Evolutionary conservation across 2,113 vertebrate species (phyloP), one percentile per base, ranked within the genome.

Genomic region (Ammodramus savannarum): DNA sequence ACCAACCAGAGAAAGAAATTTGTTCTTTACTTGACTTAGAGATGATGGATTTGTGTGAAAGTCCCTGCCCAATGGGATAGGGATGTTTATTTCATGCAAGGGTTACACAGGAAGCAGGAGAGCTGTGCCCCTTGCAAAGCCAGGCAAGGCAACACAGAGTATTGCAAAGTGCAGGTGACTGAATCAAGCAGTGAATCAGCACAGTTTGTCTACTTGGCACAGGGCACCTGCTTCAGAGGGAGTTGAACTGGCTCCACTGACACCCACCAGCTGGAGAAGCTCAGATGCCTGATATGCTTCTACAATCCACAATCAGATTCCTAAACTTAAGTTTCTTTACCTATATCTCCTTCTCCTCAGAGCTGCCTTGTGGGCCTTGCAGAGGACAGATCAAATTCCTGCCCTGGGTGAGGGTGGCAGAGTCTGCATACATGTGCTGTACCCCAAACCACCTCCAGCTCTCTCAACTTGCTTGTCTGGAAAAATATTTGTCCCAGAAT

Each of bases 361-460:
- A 75, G 58, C 36, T 79, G 61, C 55, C 41, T 12, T 2, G 1
- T 7, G 15, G 20, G 52, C 19, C 18, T 29, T 44, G 74, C 43
- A 80, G 65, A 38, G 15, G 22, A 41, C 32, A 34, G 10, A 48
- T 34, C 21, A 48, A 88, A 72, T 54, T 89, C 38, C 38, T 55
- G 8, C 16, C 49, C 57, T 58, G 62, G 57, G 10, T 44, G 18
- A 38, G 11, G 11, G 23, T 6, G 59, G 55, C 26, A 85, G 49
- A 39, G 18, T n/a, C 31, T 7, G 3, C 48, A 36, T 14, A 9
- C 8, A 1, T 4, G 16, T 62, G 15, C 26, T 0, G 0, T 17
- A 15, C 2, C 3, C 20, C 2, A 3, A 61, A 57, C 12, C 46
- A 62, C 44, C 22, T 51, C 29, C 74, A 73, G 17, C 16, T 78